A percentile compares a stretch with the other conserved stretches of the same genome.
These are phyloP conservation scores for Poicephalus gulielmi DNA, from an alignment of 2,113 vertebrate species.

Conservation along the genomic window DNA sequence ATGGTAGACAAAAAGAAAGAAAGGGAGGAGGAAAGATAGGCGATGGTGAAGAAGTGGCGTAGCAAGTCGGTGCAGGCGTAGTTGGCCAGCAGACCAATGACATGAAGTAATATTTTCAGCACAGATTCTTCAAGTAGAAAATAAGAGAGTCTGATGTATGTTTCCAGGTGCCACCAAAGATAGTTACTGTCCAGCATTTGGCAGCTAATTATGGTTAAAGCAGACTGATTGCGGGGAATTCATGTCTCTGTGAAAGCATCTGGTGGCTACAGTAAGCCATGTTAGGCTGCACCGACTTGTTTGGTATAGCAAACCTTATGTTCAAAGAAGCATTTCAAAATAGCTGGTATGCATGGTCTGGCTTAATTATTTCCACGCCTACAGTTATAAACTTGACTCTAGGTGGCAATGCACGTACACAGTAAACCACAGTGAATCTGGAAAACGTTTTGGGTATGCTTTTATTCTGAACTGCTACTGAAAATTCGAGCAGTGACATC, in stretches of 20 bases:
- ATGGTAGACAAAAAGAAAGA: background rate
- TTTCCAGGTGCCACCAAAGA: background rate
- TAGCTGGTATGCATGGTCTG: background rate
- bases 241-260: background rate
- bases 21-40: background rate
- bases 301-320: background rate
- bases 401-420: conserved; percentile 1
- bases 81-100: background rate
- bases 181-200: background rate
- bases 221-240: background rate
- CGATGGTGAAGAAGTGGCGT: background rate
- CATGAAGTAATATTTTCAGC: background rate
- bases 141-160: background rate
- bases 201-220: background rate
- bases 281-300: background rate
- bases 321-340: background rate
- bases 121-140: background rate
- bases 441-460: background rate
- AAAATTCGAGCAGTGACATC: conserved; percentile 47
- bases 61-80: background rate
- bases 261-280: background rate
- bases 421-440: background rate
- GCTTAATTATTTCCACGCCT: background rate
- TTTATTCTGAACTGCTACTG: background rate
- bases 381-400: background rate